Conservation (phyloP, 1,140 invertebrate genomes). For the Solenopsis fugax region DNA sequence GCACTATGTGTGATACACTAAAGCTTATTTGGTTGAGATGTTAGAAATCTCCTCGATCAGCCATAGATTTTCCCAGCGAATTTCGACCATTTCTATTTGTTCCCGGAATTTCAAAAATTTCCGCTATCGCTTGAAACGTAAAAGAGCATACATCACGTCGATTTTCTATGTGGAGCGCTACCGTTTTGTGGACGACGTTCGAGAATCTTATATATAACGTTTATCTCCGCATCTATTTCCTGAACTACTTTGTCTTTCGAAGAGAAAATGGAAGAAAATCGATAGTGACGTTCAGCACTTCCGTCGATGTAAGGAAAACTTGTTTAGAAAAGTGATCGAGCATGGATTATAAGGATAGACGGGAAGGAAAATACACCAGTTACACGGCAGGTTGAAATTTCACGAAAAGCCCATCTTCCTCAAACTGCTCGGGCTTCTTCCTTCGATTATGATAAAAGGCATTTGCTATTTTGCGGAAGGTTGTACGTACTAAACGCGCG, state of each 20-base stretch:
- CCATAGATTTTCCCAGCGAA: background rate
- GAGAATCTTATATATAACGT: slow-evolving; percentile 46
- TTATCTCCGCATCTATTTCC: slow-evolving; percentile 51
- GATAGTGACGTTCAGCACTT: slow-evolving; percentile 34
- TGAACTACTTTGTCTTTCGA: slow-evolving; percentile 36
- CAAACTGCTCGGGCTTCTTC: background rate
- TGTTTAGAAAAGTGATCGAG: slow-evolving; percentile 58
- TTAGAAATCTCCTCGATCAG: slow-evolving; percentile 15
- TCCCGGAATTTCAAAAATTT: slow-evolving; percentile 27
- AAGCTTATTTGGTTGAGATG: background rate
- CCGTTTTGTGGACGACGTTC: slow-evolving; percentile 6
- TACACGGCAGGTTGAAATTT: slow-evolving; percentile 42
- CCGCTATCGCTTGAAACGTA: background rate
- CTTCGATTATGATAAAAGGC: slow-evolving; percentile 3
- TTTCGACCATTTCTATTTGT: background rate
- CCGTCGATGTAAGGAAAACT: slow-evolving; percentile 25
- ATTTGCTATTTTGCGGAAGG: slow-evolving; percentile 35
- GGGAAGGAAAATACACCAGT: slow-evolving; percentile 24
- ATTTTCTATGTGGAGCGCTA: background rate
- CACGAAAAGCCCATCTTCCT: slow-evolving; percentile 15
- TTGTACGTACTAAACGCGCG: background rate
- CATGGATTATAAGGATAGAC: slow-evolving; percentile 41
- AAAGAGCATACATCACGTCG: slow-evolving; percentile 18
- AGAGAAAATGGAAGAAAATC: slow-evolving; percentile 48
- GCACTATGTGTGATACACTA: background rate